Evolutionary conservation across 23 tunicate genomes (phyloP).

Genomic region (Ascidia mentula): DNA sequence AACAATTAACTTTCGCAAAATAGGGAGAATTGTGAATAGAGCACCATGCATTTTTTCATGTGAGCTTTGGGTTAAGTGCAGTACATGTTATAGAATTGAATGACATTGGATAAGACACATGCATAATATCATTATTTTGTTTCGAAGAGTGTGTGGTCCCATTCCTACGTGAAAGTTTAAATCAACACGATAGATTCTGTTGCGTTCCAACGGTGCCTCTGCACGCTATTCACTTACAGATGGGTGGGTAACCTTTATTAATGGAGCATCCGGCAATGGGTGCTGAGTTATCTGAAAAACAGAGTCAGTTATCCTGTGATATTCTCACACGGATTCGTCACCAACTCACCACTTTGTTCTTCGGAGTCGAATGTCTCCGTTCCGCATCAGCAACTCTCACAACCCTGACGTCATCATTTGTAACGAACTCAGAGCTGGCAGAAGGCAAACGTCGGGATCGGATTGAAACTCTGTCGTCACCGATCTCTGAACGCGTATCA

Average conservation of each 20-base stretch:
- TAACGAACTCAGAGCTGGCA: not conserved
- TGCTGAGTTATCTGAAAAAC: not conserved
- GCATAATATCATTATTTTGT: too few relatives aligned
- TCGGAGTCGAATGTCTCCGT: not conserved
- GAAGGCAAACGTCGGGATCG: not conserved
- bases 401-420: not conserved
- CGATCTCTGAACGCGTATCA: constrained; percentile 4
- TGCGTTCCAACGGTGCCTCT: too few relatives aligned
- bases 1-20: too few relatives aligned
- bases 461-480: not conserved
- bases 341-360: not conserved
- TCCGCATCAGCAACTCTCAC: not conserved
- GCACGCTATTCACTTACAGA: not conserved
- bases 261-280: not conserved
- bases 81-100: too few relatives aligned
- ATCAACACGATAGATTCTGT: too few relatives aligned
- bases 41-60: too few relatives aligned
- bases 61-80: too few relatives aligned
- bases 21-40: too few relatives aligned
- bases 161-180: too few relatives aligned
- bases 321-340: not conserved
- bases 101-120: too few relatives aligned
- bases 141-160: too few relatives aligned
- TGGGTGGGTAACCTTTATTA: not conserved
- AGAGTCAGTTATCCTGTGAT: not conserved